A percentile compares a stretch with the other conserved stretches of the same genome.
phyloP scores from a whole-genome alignment of 2,797 vertebrate genomes.

The Silurus aristotelis region DNA sequence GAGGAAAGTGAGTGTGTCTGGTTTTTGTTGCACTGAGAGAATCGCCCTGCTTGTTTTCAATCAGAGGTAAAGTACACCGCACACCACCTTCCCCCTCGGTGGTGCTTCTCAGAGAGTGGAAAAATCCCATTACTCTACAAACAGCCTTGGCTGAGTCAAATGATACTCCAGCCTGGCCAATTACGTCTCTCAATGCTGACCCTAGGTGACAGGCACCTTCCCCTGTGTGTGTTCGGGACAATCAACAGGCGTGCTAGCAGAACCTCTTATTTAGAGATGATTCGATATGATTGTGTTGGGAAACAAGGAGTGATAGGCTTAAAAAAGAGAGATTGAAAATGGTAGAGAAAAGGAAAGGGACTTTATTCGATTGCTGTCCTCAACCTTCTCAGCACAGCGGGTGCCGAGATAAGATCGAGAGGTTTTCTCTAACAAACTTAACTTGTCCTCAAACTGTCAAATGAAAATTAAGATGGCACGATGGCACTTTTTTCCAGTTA shows the following conservation, averaged over 20 bases:
- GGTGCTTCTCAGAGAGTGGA: slow-evolving; percentile 61
- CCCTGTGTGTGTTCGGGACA: slow-evolving; percentile 9
- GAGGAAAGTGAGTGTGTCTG: slow-evolving; percentile 1
- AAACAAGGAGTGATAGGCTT: slow-evolving; percentile 10
- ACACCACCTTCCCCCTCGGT: slow-evolving; percentile 55
- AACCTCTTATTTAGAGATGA: slow-evolving; percentile 49
- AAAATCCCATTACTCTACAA: slow-evolving; percentile 76
- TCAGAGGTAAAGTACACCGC: slow-evolving; percentile 60
- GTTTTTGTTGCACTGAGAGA: slow-evolving; percentile 59
- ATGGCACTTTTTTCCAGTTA: not conserved
- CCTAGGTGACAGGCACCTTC: slow-evolving; percentile 14
- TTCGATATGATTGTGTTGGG: slow-evolving; percentile 49
- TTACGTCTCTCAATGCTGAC: slow-evolving; percentile 63
- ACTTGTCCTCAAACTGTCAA: slow-evolving; percentile 1
- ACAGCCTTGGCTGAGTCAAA: slow-evolving; percentile 69
- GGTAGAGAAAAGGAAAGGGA: not conserved
- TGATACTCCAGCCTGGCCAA: slow-evolving; percentile 71
- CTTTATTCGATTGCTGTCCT: slow-evolving; percentile 7
- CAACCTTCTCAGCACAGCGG: not conserved
- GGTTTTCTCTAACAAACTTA: slow-evolving; percentile 7
- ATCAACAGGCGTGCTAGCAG: slow-evolving; percentile 41
- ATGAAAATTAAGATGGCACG: not conserved
- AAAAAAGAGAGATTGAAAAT: slow-evolving; percentile 22
- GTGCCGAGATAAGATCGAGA: not conserved
- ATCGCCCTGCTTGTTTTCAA: slow-evolving; percentile 68